Conservation (phyloP, 2,888 invertebrate species). For the Lamellibrachia columna region DNA sequence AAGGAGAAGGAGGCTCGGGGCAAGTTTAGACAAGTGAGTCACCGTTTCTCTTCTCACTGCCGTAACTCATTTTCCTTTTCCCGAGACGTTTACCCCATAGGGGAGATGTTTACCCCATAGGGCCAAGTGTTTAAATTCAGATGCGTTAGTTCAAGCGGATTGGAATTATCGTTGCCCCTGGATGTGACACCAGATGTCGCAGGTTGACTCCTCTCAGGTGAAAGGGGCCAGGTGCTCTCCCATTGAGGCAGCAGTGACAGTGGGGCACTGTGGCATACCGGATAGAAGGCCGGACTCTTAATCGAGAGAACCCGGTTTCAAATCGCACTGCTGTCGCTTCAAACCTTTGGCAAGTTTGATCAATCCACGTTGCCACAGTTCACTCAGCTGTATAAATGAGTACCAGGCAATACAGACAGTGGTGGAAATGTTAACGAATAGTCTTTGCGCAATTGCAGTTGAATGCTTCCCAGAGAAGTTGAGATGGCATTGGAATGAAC, state of each 20-base stretch:
- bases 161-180: background rate
- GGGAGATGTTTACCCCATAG: background rate
- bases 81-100: background rate
- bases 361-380: no score
- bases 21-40: constrained; percentile 83
- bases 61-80: background rate
- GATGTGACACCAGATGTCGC: background rate
- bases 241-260: background rate
- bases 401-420: no score
- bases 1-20: constrained; percentile 89
- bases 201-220: background rate
- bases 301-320: no score
- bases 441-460: no score
- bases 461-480: no score
- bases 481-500: no score
- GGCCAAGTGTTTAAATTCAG: background rate
- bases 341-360: no score
- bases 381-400: no score
- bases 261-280: no score
- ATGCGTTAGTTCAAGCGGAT: background rate
- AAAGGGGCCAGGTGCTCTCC: background rate
- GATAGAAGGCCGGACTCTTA: no score
- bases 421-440: no score
- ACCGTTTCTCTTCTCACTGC: background rate
- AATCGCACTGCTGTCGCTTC: no score